These are phyloP conservation scores for Myxocyprinus asiaticus DNA, from an alignment of 2,113 vertebrate species.

Conservation along the genomic window DNA sequence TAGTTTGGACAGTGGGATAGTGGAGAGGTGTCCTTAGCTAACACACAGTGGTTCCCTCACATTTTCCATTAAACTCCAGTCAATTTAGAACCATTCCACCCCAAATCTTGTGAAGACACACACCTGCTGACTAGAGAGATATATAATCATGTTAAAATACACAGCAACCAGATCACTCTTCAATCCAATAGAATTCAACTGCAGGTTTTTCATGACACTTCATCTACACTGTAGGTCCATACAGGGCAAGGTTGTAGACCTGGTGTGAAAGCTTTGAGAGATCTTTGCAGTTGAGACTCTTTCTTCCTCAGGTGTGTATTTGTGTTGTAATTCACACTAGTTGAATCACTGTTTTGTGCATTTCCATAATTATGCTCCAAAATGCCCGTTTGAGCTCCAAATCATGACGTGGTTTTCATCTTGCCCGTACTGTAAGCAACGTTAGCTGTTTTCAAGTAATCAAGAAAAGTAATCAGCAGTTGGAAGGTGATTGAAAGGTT, in stretches of 20 bases:
- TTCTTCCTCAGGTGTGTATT: constrained; percentile 26
- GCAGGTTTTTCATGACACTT: constrained; percentile 21
- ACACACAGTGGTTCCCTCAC: constrained; percentile 16
- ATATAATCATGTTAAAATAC: constrained; percentile 2
- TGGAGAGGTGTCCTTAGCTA: background rate
- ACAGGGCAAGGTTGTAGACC: constrained; percentile 1
- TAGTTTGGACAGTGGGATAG: background rate
- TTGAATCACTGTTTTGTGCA: constrained; percentile 3
- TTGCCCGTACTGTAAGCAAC: background rate
- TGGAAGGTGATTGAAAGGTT: background rate
- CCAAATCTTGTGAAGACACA: background rate
- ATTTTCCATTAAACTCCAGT: constrained; percentile 2
- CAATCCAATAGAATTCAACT: constrained; percentile 15
- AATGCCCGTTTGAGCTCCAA: background rate
- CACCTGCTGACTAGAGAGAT: constrained; percentile 6
- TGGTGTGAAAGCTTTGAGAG: background rate
- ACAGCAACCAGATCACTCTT: background rate
- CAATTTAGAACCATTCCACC: constrained; percentile 32
- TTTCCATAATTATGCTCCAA: constrained; percentile 2
- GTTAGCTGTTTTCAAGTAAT: background rate
- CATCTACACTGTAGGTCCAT: background rate
- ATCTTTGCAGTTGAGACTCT: background rate
- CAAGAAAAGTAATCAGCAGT: background rate
- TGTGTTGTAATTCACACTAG: constrained; percentile 16
- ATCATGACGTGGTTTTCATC: constrained; percentile 3